These are phyloP conservation scores for Anomalospiza imberbis DNA, from an alignment of 2,797 vertebrate species.

Conservation along the genomic window DNA sequence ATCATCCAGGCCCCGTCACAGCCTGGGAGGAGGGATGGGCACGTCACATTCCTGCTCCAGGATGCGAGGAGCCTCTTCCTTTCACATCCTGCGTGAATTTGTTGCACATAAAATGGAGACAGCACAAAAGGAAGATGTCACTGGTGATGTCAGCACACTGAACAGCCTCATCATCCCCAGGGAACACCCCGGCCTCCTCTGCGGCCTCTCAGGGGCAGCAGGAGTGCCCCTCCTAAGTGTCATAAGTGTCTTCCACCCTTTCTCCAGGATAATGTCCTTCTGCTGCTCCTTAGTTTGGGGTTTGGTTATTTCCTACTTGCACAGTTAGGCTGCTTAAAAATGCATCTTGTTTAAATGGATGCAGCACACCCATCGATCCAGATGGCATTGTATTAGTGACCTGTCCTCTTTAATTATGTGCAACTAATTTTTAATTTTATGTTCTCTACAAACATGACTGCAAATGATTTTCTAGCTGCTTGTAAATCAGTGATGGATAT, in stretches of 20 bases:
- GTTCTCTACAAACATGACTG: background rate
- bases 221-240: background rate
- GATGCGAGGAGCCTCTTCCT: background rate
- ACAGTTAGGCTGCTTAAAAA: background rate
- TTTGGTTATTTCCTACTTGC: background rate
- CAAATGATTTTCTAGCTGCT: slow-evolving; percentile 29
- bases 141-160: rapidly evolving
- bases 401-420: slow-evolving; percentile 50
- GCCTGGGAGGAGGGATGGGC: background rate
- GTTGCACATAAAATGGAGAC: background rate
- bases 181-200: background rate
- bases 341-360: background rate
- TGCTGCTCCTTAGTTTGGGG: background rate
- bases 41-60: background rate
- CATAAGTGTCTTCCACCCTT: background rate
- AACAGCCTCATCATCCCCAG: rapidly evolving
- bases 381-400: slow-evolving; percentile 25
- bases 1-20: background rate
- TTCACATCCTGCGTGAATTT: background rate
- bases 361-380: background rate
- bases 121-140: background rate
- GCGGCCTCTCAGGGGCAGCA: rapidly evolving
- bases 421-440: slow-evolving; percentile 42
- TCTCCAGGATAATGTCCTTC: background rate
- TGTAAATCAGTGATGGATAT: slow-evolving; percentile 30